Conservation (phyloP, 2,797 vertebrate species). For the Dryobates pubescens region DNA sequence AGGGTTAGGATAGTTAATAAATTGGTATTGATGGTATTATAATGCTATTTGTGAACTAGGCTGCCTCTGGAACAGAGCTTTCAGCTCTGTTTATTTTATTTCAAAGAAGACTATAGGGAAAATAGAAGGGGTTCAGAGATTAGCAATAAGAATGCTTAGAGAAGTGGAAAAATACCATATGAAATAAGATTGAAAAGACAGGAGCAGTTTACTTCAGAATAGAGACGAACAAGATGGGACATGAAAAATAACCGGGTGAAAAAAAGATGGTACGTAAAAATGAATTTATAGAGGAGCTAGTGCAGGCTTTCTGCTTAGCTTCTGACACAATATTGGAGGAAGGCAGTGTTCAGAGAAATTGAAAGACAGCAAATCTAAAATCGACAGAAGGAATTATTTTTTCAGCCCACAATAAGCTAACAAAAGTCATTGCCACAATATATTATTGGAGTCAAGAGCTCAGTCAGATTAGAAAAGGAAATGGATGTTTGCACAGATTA, state of each 20-base stretch:
- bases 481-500: conserved; percentile 7
- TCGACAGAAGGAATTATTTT: conserved; percentile 14
- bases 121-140: conserved; percentile 14
- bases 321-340: not conserved
- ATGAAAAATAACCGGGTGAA: not conserved
- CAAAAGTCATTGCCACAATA: conserved; percentile 8
- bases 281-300: not conserved
- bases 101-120: not conserved
- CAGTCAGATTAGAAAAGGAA: conserved; percentile 17
- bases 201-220: conserved; percentile 41
- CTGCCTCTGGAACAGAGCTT: conserved; percentile 18
- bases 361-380: conserved; percentile 38
- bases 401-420: not conserved
- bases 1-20: conserved; percentile 13
- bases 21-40: conserved; percentile 39
- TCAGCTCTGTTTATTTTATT: conserved; percentile 33
- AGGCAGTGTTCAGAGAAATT: not conserved
- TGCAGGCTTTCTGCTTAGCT: conserved; percentile 5
- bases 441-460: conserved; percentile 25
- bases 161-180: conserved; percentile 46
- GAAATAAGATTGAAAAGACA: conserved; percentile 64
- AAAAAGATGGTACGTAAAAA: not conserved
- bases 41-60: conserved; percentile 12
- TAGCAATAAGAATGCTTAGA: conserved; percentile 45
- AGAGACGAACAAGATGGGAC: conserved; percentile 48